Conservation (phyloP, 2,888 invertebrate genomes). For the Drosophila niveifrons region DNA sequence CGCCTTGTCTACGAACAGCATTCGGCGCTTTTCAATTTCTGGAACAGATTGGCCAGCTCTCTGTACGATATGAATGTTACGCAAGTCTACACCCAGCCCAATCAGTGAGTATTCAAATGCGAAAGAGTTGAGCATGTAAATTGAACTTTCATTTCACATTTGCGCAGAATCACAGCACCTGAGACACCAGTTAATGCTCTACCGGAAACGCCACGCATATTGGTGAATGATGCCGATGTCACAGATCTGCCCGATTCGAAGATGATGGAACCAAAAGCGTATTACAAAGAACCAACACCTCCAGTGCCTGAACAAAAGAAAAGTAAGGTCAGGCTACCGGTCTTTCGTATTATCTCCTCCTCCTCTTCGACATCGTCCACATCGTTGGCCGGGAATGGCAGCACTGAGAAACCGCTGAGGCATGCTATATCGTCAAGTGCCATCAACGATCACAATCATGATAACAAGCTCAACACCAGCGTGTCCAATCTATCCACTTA, state of each 20-base stretch:
- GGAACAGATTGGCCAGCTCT: slow-evolving; percentile 89
- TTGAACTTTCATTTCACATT: background rate
- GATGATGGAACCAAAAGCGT: slow-evolving; percentile 29
- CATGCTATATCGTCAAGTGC: slow-evolving; percentile 78
- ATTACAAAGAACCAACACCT: slow-evolving; percentile 24
- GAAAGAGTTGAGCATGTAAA: background rate
- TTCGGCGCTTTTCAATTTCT: slow-evolving; percentile 88
- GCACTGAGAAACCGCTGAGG: slow-evolving; percentile 47
- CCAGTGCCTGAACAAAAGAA: slow-evolving; percentile 58
- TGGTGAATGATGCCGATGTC: slow-evolving; percentile 61
- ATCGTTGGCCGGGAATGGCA: slow-evolving; percentile 26
- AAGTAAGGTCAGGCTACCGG: slow-evolving; percentile 54
- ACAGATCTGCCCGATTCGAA: slow-evolving; percentile 41
- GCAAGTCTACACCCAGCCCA: slow-evolving; percentile 37
- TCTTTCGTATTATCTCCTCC: slow-evolving; percentile 34
- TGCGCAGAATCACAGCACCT: slow-evolving; percentile 27
- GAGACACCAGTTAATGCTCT: slow-evolving; percentile 8
- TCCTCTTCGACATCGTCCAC: slow-evolving; percentile 26
- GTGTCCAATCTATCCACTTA: slow-evolving; percentile 70
- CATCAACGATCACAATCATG: slow-evolving; percentile 65
- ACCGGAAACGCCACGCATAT: slow-evolving; percentile 61
- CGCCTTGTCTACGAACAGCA: slow-evolving; percentile 87
- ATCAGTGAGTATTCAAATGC: slow-evolving; percentile 47
- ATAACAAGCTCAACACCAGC: slow-evolving; percentile 62
- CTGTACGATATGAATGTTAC: slow-evolving; percentile 70